Conservation (phyloP, 2,888 invertebrate species). For the Cryptus viduatorius region DNA sequence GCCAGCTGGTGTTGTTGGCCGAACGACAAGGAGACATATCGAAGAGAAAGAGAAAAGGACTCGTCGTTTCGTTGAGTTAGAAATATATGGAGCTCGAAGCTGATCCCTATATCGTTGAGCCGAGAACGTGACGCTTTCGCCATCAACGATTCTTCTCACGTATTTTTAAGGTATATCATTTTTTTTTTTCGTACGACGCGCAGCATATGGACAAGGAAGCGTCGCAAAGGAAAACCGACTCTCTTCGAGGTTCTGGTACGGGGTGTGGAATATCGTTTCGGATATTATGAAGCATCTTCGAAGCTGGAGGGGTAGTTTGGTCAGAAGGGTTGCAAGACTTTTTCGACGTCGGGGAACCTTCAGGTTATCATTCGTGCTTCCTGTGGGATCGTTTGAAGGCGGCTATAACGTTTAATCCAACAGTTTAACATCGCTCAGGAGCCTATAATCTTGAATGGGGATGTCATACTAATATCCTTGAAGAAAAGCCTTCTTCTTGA, state of each 20-base stretch:
- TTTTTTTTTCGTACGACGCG: slow-evolving; percentile 69
- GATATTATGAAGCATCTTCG: slow-evolving; percentile 11
- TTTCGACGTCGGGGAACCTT: background rate
- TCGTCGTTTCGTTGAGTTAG: slow-evolving; percentile 9
- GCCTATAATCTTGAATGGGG: slow-evolving; percentile 44
- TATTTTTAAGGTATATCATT: slow-evolving; percentile 80
- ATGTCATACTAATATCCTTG: slow-evolving; percentile 33
- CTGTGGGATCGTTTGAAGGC: background rate
- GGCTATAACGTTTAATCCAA: slow-evolving; percentile 12
- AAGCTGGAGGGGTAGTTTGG: background rate
- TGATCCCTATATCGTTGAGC: slow-evolving; percentile 43
- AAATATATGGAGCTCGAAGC: slow-evolving; percentile 36
- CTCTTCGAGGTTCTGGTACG: background rate
- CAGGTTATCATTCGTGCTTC: background rate
- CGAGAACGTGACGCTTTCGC: slow-evolving; percentile 62
- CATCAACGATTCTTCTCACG: slow-evolving; percentile 77
- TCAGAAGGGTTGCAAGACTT: slow-evolving; percentile 9
- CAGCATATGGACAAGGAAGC: slow-evolving; percentile 19
- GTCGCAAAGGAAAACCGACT: slow-evolving; percentile 36
- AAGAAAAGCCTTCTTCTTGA: background rate
- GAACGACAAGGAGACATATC: background rate
- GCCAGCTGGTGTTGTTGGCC: background rate
- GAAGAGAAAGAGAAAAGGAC: background rate
- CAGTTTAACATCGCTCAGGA: slow-evolving; percentile 33
- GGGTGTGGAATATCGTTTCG: slow-evolving; percentile 10